Conservation (phyloP, 2,797 vertebrate species). For the Hyperoplus immaculatus region DNA sequence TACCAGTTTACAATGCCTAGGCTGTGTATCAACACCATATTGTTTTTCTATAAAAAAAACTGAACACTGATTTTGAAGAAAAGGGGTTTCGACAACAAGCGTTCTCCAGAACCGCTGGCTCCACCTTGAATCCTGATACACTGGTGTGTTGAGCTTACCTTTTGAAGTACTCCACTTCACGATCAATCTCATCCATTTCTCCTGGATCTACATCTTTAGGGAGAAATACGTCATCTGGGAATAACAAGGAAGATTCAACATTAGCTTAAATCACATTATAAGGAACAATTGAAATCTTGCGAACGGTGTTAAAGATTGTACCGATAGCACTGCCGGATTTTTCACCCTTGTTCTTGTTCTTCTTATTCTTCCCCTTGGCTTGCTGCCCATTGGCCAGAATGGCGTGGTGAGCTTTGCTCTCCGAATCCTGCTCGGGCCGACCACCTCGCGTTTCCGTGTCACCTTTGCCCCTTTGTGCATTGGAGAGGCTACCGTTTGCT, state of each 20-base stretch:
- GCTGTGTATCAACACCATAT: too few species aligned
- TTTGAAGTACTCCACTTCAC: conserved; percentile 99
- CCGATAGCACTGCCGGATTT: conserved; percentile 91
- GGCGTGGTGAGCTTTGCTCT: conserved; percentile 69
- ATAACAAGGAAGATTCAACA: conserved; percentile 31
- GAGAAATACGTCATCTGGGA: conserved; percentile 98
- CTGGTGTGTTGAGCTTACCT: conserved; percentile 80
- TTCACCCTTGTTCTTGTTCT: conserved; percentile 95
- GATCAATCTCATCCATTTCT: conserved; percentile 98
- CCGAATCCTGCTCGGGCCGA: conserved; percentile 79
- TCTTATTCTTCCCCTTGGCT: conserved; percentile 92
- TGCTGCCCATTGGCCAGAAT: conserved; percentile 85
- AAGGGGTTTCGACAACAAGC: too few species aligned
- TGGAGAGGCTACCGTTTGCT: conserved; percentile 63
- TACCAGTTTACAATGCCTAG: too few species aligned
- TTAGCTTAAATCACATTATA: conserved; percentile 9
- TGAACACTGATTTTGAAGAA: too few species aligned
- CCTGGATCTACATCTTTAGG: conserved; percentile 96
- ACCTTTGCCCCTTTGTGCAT: conserved; percentile 74
- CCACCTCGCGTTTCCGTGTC: conserved; percentile 76
- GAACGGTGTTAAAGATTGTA: conserved; percentile 70
- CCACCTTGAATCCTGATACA: not conserved
- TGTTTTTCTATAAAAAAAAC: too few species aligned
- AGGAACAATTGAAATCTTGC: not conserved
- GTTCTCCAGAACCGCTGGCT: too few species aligned